Evolutionary conservation across 2,888 invertebrate genomes (phyloP).

Genomic region (Perizoma flavofasciatum): DNA sequence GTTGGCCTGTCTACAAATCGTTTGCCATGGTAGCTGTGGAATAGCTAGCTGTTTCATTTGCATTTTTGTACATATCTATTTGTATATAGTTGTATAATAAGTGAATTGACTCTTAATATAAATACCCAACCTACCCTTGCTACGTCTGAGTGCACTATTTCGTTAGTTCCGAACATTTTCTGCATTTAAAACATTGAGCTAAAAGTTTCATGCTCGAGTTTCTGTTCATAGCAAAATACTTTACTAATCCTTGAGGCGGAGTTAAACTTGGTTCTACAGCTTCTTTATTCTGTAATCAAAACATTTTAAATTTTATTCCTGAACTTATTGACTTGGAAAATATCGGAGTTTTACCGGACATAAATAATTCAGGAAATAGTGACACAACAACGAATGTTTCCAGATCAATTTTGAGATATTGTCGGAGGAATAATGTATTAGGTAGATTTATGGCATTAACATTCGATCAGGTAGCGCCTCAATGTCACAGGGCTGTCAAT

Average conservation of each 20-base stretch:
- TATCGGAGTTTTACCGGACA: conserved; percentile 35
- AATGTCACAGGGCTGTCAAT: conserved; percentile 66
- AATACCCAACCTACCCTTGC: conserved; percentile 3
- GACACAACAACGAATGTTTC: conserved; percentile 47
- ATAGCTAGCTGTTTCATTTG: too few relatives aligned
- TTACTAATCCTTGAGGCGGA: conserved; percentile 4
- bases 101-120: too few relatives aligned
- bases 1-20: too few relatives aligned
- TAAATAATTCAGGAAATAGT: conserved; percentile 48
- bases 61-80: too few relatives aligned
- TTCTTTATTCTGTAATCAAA: conserved; percentile 9
- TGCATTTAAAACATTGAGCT: conserved; percentile 15
- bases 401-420: conserved; percentile 55
- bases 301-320: conserved; percentile 8
- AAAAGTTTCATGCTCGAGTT: conserved; percentile 15
- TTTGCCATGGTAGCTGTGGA: too few relatives aligned
- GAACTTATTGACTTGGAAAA: conserved; percentile 21
- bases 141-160: conserved; percentile 23
- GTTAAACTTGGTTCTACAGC: neutral
- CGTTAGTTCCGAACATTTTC: conserved; percentile 14
- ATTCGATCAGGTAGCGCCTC: conserved; percentile 58
- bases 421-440: conserved; percentile 54
- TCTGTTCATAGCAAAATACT: conserved; percentile 4
- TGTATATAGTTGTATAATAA: too few relatives aligned
- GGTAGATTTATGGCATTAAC: conserved; percentile 54